These are phyloP conservation scores for Molanna angustata DNA, from an alignment of 2,888 invertebrate genomes.

Conservation along the genomic window DNA sequence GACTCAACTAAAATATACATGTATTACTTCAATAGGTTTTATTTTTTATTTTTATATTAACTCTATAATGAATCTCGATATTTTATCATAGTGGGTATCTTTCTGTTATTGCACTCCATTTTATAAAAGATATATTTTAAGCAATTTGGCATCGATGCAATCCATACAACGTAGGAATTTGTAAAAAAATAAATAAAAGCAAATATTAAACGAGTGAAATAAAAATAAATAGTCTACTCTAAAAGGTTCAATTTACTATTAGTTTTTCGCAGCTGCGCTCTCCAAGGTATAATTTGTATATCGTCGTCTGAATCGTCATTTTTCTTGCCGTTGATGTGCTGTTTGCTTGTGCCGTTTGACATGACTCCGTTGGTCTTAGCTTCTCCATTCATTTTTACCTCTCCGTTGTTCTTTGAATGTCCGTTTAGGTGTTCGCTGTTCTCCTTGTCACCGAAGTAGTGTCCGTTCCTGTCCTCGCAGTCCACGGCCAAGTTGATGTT, in stretches of 20 bases:
- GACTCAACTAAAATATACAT: too few relatives aligned
- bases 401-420: conserved; percentile 12
- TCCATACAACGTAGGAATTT: conserved; percentile 4
- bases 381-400: conserved; percentile 15
- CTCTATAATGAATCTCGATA: too few relatives aligned
- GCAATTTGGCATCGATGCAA: too few relatives aligned
- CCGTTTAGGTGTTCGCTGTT: conserved; percentile 20
- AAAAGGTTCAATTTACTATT: conserved; percentile 85
- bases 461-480: conserved; percentile 44
- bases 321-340: conserved; percentile 43
- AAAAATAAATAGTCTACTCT: conserved; percentile 46
- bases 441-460: conserved; percentile 4
- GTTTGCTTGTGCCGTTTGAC: conserved; percentile 35
- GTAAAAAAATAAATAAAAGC: not conserved
- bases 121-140: too few relatives aligned
- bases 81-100: too few relatives aligned
- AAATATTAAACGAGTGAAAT: too few relatives aligned
- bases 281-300: conserved; percentile 81
- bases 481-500: conserved; percentile 54
- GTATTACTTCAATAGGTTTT: too few relatives aligned
- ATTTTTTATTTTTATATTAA: too few relatives aligned
- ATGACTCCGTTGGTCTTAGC: conserved; percentile 14
- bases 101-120: too few relatives aligned
- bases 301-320: conserved; percentile 57
- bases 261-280: conserved; percentile 84